phyloP scores from a whole-genome alignment of 2,888 invertebrate genomes.

The Tipula helvola region DNA sequence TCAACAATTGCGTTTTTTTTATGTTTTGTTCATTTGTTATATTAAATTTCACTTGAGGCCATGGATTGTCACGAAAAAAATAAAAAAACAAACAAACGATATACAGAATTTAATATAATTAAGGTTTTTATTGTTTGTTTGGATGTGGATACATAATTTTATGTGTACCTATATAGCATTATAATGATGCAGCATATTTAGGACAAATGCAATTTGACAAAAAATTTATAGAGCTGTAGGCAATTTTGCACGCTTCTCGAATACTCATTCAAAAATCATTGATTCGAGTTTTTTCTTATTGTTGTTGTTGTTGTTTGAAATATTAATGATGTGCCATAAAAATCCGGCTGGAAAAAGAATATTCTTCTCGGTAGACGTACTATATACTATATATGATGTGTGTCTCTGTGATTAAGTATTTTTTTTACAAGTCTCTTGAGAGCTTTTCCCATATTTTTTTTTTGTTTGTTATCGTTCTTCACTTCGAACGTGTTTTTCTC shows the following conservation, averaged over 20 bases:
- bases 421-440: neutral
- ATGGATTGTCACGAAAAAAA: neutral
- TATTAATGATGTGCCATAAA: neutral
- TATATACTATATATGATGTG: neutral
- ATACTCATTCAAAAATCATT: neutral
- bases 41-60: neutral
- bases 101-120: neutral
- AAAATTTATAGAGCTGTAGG: neutral
- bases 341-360: neutral
- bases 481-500: neutral
- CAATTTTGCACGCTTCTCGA: neutral
- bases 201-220: neutral
- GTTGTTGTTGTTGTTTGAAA: neutral
- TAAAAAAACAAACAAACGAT: neutral
- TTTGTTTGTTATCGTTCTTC: neutral
- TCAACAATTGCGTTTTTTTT: neutral
- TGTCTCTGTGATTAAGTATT: slow-evolving; percentile 4
- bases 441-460: neutral
- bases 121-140: neutral
- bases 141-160: neutral
- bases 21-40: neutral
- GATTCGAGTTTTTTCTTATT: neutral
- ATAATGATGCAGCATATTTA: neutral
- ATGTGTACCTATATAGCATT: neutral
- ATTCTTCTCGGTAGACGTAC: neutral